Conservation (phyloP, 2,888 invertebrate genomes). For the Hemistola chrysoprasaria region DNA sequence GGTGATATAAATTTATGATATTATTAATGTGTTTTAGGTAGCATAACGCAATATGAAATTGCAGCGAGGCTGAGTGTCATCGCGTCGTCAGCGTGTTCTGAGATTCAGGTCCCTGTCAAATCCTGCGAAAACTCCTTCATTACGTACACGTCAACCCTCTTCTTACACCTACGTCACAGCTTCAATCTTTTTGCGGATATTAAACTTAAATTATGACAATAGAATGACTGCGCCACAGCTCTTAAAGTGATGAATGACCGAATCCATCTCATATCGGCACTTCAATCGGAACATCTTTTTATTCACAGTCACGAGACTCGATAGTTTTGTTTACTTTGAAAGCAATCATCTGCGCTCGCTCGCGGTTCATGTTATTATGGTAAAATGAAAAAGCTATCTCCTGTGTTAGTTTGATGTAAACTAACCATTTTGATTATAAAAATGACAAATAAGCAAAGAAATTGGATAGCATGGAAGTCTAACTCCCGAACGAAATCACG, state of each 20-base stretch:
- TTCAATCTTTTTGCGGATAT: slow-evolving; percentile 79
- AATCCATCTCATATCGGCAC: slow-evolving; percentile 49
- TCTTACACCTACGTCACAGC: slow-evolving; percentile 65
- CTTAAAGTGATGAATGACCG: slow-evolving; percentile 65
- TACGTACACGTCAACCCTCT: slow-evolving; percentile 77
- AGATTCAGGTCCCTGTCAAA: slow-evolving; percentile 46
- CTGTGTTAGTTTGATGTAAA: too few relatives aligned
- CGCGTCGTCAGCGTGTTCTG: slow-evolving; percentile 25
- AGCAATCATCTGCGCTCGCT: background rate
- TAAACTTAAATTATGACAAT: slow-evolving; percentile 75
- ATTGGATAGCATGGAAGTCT: too few relatives aligned
- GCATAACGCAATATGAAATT: slow-evolving; percentile 55
- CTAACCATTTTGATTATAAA: too few relatives aligned
- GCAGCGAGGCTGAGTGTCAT: slow-evolving; percentile 42
- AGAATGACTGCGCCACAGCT: slow-evolving; percentile 53
- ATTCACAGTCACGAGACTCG: slow-evolving; percentile 12
- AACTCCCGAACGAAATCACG: too few relatives aligned
- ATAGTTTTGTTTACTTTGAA: slow-evolving; percentile 4
- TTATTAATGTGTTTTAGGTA: too few relatives aligned
- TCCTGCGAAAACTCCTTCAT: slow-evolving; percentile 72
- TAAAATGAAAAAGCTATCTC: too few relatives aligned
- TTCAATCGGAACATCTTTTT: slow-evolving; percentile 36
- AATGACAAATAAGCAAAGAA: too few relatives aligned
- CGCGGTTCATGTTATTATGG: too few relatives aligned
- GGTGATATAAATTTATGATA: slow-evolving; percentile 46